Evolutionary conservation across 2,888 invertebrate species (phyloP).

Genomic region (Drosophila atripex): DNA sequence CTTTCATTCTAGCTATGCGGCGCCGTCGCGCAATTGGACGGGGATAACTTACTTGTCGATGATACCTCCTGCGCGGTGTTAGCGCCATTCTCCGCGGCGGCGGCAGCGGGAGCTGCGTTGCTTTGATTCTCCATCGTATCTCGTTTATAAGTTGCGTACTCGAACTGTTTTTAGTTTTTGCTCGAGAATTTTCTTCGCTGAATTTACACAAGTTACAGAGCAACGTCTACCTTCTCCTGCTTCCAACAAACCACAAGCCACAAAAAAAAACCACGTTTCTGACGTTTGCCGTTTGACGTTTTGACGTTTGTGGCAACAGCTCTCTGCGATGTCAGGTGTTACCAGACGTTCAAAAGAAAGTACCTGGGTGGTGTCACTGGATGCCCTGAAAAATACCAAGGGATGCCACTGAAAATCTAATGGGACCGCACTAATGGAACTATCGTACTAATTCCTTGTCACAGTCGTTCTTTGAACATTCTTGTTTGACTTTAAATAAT

Average conservation of each 20-base stretch:
- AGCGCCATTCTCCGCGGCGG: slow-evolving; percentile 77
- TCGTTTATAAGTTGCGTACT: slow-evolving; percentile 69
- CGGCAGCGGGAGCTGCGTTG: slow-evolving; percentile 75
- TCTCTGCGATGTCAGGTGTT: neutral
- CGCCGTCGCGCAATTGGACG: slow-evolving; percentile 6
- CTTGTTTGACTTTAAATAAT: too few species aligned
- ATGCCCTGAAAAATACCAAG: too few species aligned
- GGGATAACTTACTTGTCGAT: slow-evolving; percentile 82
- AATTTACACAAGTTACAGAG: slow-evolving; percentile 76
- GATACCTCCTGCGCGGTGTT: slow-evolving; percentile 82
- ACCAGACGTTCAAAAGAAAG: slow-evolving; percentile 3
- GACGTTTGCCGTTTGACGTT: slow-evolving; percentile 1
- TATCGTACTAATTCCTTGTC: too few species aligned
- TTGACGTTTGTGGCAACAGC: neutral
- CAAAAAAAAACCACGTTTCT: slow-evolving; percentile 63
- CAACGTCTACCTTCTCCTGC: slow-evolving; percentile 79
- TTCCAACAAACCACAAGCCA: slow-evolving; percentile 75
- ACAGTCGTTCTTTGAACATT: too few species aligned
- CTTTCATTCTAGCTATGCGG: slow-evolving; percentile 17
- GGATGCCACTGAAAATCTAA: too few species aligned
- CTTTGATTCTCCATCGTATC: slow-evolving; percentile 80
- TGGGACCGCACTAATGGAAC: too few species aligned
- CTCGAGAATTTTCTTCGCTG: slow-evolving; percentile 67
- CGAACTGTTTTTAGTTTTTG: slow-evolving; percentile 59
- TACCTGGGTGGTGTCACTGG: too few species aligned